Evolutionary conservation across 2,888 invertebrate species (phyloP), one percentile per base, ranked within the genome.

Genomic region (Cordilura impudica): DNA sequence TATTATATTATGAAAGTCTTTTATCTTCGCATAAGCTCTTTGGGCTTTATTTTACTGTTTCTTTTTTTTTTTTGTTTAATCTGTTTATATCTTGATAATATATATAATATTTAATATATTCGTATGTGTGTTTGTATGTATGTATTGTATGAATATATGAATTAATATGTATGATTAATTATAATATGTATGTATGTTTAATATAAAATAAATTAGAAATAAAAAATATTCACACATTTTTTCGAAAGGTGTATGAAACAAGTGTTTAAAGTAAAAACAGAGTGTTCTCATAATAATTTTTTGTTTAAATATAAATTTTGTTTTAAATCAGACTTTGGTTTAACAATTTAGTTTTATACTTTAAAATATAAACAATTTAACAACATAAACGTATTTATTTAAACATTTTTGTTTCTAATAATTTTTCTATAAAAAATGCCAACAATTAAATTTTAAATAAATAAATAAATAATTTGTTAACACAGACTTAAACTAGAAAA

Each of bases 21-120:
- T 82, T 82, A 82, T 82, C 81, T 81, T 87, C 86, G 84, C 86
- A 85, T 82, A 82, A 82, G 82, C 83, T 81, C 82, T 83, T n/a
- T 21, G 29, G 19, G 61, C 65, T 71, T 63, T 63, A 14, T 75
- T 23, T 56, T 65, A 16, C 54, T 69, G 54, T 51, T 61, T 80
- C 18, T 72, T 43, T n/a, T 14, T 83, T 53, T 73, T 74, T 77
- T 69, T 49, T 31, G 71, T 23, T 49, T 14, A 26, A 14, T 49
- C 56, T 43, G 12, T 56, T 71, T 39, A 54, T 51, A 63, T 77
- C 60, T 51, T 56, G 43, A 71, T 82, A 78, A 67, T 82, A 65
- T 74, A 12, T 60, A 45, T 54, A 72, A 72, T 72, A 67, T 58
- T 69, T 10, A 56, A 39, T 61, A 61, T 81, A 35, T 74, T 74